Percentiles rank a stretch among this genome's conserved stretches.
Conservation (phyloP, 2,888 invertebrate species). For the Apotomis capreana region DNA sequence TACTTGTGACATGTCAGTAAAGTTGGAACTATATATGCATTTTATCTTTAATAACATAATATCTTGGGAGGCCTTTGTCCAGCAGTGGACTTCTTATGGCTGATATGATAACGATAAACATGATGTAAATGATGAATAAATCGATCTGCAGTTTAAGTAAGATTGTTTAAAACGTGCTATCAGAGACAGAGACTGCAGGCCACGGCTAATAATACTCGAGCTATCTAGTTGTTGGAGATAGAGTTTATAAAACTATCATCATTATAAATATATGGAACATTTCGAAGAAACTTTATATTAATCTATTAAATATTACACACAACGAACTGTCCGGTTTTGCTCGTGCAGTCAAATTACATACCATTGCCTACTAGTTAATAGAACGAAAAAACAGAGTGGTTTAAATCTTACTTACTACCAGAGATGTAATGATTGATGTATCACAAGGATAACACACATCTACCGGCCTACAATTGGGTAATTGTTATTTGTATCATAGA, state of each 20-base stretch:
- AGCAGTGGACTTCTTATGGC: too few species aligned
- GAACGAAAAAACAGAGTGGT: conserved; percentile 16
- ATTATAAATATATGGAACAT: conserved; percentile 4
- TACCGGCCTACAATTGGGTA: not conserved
- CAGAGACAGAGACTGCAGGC: too few species aligned
- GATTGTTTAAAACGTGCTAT: not conserved
- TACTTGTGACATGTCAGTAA: not conserved
- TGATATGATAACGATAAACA: not conserved
- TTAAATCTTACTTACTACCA: conserved; percentile 22
- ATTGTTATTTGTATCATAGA: not conserved
- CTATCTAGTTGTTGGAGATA: not conserved
- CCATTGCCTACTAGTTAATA: conserved; percentile 12
- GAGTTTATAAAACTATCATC: conserved; percentile 2
- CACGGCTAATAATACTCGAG: too few species aligned
- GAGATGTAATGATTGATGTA: not conserved
- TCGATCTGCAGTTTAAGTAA: not conserved
- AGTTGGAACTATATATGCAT: not conserved
- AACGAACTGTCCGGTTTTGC: not conserved
- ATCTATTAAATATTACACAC: conserved; percentile 4
- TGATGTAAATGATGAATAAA: not conserved
- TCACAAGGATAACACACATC: conserved; percentile 25
- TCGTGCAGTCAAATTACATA: conserved; percentile 8
- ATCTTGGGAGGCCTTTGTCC: too few species aligned
- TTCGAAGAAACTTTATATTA: conserved; percentile 3
- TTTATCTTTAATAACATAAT: not conserved